Base-by-base conservation (phyloP, 2,113 vertebrate species). In the Centropus unirufus region DNA sequence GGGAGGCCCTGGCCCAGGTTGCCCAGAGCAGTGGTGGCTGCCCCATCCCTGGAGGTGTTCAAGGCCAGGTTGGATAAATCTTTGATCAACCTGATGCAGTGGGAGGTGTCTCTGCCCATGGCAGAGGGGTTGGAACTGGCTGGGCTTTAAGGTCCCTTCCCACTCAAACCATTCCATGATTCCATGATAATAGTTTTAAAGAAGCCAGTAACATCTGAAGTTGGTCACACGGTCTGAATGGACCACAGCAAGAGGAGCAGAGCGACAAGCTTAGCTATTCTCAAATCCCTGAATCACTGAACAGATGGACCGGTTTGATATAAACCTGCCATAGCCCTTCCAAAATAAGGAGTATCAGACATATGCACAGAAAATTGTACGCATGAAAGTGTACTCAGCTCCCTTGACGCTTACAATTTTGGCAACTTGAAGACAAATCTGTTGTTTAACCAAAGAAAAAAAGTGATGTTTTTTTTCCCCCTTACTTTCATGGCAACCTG, bases 281-380 rank as follows among this genome's bases (percentile, higher is more conserved):
- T 89, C 58, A 87, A 67, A 79, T 59, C 23, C 64, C 52, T 83
- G 46, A 93, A 76, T 85, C 63, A 39, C 70, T 66, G 89, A 96
- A 69, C 95, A 95, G 91, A 93, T 90, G 94, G 92, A n/a, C 81
- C 62, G 83, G 76, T 51, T 95, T 26, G 4, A 70, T 55, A 86
- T 9, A 88, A 93, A 94, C 80, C 70, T 62, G 51, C 94, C 26
- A 61, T 6, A 91, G 84, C 58, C 91, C 32, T 84, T 91, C 81
- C 93, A 92, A 87, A 92, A 72, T 79, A 76, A 89, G 91, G 84
- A 89, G 55, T 46, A 93, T 83, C 87, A 95, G 93, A 91, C 87
- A 90, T 54, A 92, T 51, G 91, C 24, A 85, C 59, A 39, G 58
- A 76, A 92, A 90, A 86, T 36, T 93, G 86, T 70, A 81, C 83